These are phyloP conservation scores for Amaurobius ferox DNA, from an alignment of 2,888 invertebrate genomes.

Conservation along the genomic window DNA sequence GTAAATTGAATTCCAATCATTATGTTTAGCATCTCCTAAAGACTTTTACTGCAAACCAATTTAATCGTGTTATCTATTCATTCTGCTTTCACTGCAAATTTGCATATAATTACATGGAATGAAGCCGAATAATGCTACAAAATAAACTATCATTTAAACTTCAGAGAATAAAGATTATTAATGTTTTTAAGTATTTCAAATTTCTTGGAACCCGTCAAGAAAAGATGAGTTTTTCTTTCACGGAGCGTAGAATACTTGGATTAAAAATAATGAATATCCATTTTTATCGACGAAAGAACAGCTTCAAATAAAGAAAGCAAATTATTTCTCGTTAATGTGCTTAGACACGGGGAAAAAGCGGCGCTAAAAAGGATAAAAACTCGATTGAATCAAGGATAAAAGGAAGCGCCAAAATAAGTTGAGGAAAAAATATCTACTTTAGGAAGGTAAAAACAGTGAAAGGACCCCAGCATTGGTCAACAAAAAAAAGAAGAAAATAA, in stretches of 20 bases:
- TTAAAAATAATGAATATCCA: slow-evolving; percentile 65
- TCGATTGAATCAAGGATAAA: slow-evolving; percentile 70
- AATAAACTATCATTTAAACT: no score
- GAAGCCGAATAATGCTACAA: no score
- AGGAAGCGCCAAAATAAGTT: slow-evolving; percentile 68
- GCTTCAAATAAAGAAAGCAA: slow-evolving; percentile 68
- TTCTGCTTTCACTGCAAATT: no score
- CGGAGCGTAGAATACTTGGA: slow-evolving; percentile 10
- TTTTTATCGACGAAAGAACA: slow-evolving; percentile 48
- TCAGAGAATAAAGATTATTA: no score
- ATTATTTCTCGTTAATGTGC: slow-evolving; percentile 70
- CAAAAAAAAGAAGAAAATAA: slow-evolving; percentile 46
- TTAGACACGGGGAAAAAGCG: slow-evolving; percentile 45
- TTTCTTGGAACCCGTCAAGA: not conserved
- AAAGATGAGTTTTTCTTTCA: slow-evolving; percentile 15
- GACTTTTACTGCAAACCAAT: no score
- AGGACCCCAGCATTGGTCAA: slow-evolving; percentile 66
- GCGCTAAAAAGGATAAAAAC: slow-evolving; percentile 54
- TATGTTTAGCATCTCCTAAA: no score
- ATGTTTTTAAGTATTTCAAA: not conserved
- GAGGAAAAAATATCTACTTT: slow-evolving; percentile 55
- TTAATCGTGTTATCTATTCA: no score
- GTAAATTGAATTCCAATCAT: no score
- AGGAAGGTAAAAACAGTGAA: slow-evolving; percentile 57
- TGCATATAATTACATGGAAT: no score